Evolutionary conservation across 1,140 invertebrate genomes (phyloP).

Genomic region (Sinonovacula constricta): DNA sequence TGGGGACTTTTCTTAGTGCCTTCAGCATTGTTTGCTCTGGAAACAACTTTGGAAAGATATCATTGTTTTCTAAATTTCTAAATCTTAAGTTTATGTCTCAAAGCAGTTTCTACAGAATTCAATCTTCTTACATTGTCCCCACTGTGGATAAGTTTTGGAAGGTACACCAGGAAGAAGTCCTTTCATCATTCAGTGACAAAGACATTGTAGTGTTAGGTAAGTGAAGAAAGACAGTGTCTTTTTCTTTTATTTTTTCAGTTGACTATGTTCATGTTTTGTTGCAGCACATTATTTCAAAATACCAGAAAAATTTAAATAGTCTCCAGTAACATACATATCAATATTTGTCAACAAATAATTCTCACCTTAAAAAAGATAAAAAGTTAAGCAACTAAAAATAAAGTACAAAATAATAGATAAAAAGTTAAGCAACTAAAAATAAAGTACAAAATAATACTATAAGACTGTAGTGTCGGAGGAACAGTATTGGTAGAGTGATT

Average conservation of each 20-base stretch:
- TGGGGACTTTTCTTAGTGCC: slow-evolving; percentile 48
- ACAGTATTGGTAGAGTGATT: too few species aligned
- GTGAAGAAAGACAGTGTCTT: neutral
- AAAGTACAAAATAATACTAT: too few species aligned
- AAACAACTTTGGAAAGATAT: slow-evolving; percentile 52
- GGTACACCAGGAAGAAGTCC: slow-evolving; percentile 4
- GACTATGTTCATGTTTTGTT: neutral
- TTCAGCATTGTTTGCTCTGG: slow-evolving; percentile 32
- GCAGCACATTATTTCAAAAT: too few species aligned
- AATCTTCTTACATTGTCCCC: slow-evolving; percentile 41
- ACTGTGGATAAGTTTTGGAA: slow-evolving; percentile 33
- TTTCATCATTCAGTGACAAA: slow-evolving; percentile 6
- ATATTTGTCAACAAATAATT: slow-evolving; percentile 22
- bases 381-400: too few species aligned
- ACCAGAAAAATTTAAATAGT: too few species aligned
- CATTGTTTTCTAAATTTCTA: slow-evolving; percentile 29
- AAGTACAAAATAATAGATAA: too few species aligned
- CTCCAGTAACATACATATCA: too few species aligned
- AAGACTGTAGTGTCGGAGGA: slow-evolving; percentile 6
- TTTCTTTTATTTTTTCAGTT: neutral
- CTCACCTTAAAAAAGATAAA: slow-evolving; percentile 27
- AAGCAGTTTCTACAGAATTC: slow-evolving; percentile 30
- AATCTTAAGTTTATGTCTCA: slow-evolving; percentile 23
- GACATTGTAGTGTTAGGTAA: slow-evolving; percentile 42
- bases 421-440: too few species aligned